Conservation (phyloP, 2,113 vertebrate genomes). For the Brevimyrus niger region DNA sequence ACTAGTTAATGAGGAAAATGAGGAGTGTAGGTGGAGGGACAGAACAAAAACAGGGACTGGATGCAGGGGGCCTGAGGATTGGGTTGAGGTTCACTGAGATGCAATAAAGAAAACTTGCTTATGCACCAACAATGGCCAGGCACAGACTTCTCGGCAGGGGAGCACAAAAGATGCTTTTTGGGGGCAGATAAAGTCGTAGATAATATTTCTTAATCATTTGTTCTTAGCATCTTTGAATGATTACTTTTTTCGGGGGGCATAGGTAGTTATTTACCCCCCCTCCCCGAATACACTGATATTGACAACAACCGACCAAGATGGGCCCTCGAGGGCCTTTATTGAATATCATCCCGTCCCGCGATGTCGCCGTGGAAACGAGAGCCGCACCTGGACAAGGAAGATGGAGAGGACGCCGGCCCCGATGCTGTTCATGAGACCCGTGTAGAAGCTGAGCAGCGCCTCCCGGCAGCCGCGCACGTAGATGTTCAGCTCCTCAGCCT, state of each 20-base stretch:
- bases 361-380: neutral
- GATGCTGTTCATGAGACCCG: slow-evolving; percentile 67
- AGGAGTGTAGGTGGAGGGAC: neutral
- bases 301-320: neutral
- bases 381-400: slow-evolving; percentile 64
- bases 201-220: neutral
- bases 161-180: no score
- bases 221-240: neutral
- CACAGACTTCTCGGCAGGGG: no score
- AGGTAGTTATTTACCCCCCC: no score
- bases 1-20: neutral
- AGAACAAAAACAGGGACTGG: neutral
- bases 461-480: slow-evolving; percentile 65
- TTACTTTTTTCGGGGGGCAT: neutral
- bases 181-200: neutral
- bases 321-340: neutral
- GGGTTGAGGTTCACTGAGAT: neutral
- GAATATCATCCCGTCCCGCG: neutral
- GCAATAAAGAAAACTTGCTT: neutral
- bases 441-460: slow-evolving; percentile 63
- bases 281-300: no score
- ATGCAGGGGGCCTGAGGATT: neutral
- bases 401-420: slow-evolving; percentile 59
- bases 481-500: slow-evolving; percentile 71
- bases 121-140: neutral